Evolutionary conservation across 2,888 invertebrate species (phyloP), one percentile per base, ranked within the genome.

Genomic region (Heteromurus nitidus): DNA sequence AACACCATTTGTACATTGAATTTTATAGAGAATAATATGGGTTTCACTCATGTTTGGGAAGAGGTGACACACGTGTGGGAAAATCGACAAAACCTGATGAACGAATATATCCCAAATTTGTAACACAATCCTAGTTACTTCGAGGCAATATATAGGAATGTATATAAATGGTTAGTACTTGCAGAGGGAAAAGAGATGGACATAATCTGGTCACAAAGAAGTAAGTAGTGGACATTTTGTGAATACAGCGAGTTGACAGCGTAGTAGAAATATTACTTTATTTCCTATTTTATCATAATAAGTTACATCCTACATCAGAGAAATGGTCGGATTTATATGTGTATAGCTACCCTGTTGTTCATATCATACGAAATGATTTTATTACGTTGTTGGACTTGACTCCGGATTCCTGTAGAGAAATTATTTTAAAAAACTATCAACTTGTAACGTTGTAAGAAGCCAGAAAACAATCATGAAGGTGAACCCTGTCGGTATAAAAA

Each of bases 351-450:
- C 50, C 26, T 26, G 26, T 55, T 55, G 53, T 53, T 53, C 47
- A 5, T 24, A 9, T 22, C 9, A 22, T 55, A 24, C 26, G 64
- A 64, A 36, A 64, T 42, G 20, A 13, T 22, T 47, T 70, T 58
- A 70, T 42, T 58, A 55, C 18, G 24, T 70, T 58, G 58, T 60
- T 73, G 50, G 18, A 60, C 30, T 72, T 53, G 74, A 74, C 74
- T 64, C 18, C 20, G 24, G 47, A 74, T 74, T 74, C 74, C 74
- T 74, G 50, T 64, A 58, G 30, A 28, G 42, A 5, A 24, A n/a
- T n/a, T n/a, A n/a, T n/a, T n/a, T n/a, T n/a, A n/a, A 62, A 62
- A 31, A 3, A 20, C 30, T 30, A 50, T 44, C 3, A 55, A 5
- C 3, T 55, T 5, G 50, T 50, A 36, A 36, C 7, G 47, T 47